A percentile compares a stretch with the other conserved stretches of the same genome.
Conservation (phyloP, 1,140 invertebrate species). For the Pomacea maculata region DNA sequence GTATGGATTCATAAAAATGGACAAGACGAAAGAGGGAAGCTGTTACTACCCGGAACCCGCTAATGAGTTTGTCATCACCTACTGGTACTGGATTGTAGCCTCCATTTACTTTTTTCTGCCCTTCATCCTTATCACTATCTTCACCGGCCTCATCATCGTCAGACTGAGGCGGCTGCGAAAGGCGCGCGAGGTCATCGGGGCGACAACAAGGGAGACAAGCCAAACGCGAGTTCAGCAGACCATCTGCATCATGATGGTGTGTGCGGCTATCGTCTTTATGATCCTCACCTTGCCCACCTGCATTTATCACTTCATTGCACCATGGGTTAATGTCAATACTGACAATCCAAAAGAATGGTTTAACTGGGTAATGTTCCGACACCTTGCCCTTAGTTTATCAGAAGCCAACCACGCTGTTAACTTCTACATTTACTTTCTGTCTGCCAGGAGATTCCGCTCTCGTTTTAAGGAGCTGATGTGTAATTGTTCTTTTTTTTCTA, state of each 20-base stretch:
- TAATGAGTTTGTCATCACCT: conserved; percentile 10
- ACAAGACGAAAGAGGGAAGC: neutral
- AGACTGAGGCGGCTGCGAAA: conserved; percentile 29
- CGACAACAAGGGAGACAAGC: neutral
- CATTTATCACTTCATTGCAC: conserved; percentile 8
- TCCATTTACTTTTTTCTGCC: conserved; percentile 39
- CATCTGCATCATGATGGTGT: conserved; percentile 36
- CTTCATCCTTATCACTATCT: conserved; percentile 33
- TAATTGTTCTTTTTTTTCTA: too few species aligned
- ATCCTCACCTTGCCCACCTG: conserved; percentile 31
- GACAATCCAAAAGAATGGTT: too few species aligned
- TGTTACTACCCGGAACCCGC: conserved; percentile 26
- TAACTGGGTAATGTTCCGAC: neutral
- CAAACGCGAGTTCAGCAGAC: conserved; percentile 40
- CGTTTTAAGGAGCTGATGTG: conserved; percentile 5
- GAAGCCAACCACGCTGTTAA: conserved; percentile 36
- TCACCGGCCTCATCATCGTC: conserved; percentile 38
- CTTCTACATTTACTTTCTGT: conserved; percentile 36
- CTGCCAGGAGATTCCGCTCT: conserved; percentile 29
- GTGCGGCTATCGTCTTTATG: conserved; percentile 26
- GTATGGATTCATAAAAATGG: conserved; percentile 34
- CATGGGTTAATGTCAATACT: neutral
- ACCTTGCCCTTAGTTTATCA: conserved; percentile 15
- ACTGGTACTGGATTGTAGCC: conserved; percentile 47
- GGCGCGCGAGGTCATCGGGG: conserved; percentile 18